These are phyloP conservation scores for Trematocara marginatum DNA, from an alignment of 2,113 vertebrate species.

Conservation along the genomic window DNA sequence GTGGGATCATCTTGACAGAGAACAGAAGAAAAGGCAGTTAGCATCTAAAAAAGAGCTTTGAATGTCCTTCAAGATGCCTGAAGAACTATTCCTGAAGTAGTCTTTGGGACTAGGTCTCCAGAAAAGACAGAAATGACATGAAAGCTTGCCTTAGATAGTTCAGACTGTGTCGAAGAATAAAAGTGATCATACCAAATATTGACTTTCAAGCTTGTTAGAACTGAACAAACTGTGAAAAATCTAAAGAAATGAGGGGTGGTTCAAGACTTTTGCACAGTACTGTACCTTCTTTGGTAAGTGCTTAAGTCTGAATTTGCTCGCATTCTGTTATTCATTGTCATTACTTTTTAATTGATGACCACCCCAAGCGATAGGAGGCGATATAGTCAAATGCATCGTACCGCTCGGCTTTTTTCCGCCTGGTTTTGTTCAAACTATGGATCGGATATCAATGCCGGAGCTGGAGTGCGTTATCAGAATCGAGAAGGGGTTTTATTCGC, in stretches of 20 bases:
- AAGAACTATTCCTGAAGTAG: not conserved
- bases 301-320: not conserved
- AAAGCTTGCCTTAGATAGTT: not conserved
- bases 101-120: not conserved
- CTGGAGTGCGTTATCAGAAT: slow-evolving; percentile 36
- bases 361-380: slow-evolving; percentile 50
- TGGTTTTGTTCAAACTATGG: slow-evolving; percentile 31
- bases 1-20: not conserved
- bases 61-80: not conserved
- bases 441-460: not conserved
- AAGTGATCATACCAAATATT: not conserved
- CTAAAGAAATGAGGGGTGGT: not conserved
- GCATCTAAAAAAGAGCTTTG: not conserved
- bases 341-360: not conserved
- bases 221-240: not conserved
- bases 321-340: not conserved
- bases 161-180: not conserved
- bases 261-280: not conserved
- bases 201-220: not conserved
- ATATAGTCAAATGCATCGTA: not conserved
- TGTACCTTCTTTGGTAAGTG: not conserved
- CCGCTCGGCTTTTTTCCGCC: not conserved
- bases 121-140: not conserved
- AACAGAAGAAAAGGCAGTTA: not conserved
- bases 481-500: slow-evolving; percentile 28